These are phyloP conservation scores for Aleiodes sp. DNA, from an alignment of 1,140 invertebrate genomes.

Conservation along the genomic window DNA sequence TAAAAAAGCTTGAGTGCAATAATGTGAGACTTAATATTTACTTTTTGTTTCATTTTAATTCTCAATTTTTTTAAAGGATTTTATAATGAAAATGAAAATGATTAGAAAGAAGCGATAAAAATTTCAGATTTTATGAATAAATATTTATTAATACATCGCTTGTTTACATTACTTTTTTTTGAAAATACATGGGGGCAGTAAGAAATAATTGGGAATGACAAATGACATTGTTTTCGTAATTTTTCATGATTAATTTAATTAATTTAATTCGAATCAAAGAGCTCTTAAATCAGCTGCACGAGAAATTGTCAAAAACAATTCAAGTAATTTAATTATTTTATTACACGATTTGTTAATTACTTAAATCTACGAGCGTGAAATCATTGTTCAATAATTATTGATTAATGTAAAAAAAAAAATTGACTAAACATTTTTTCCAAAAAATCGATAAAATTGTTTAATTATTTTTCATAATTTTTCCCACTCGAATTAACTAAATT, in stretches of 20 bases:
- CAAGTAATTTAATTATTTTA: neutral
- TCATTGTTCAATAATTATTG: neutral
- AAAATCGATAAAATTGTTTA: neutral
- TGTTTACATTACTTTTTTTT: conserved; percentile 44
- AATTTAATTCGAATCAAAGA: neutral
- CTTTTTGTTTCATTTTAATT: neutral
- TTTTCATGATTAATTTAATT: conserved; percentile 3
- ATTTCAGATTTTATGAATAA: conserved; percentile 54
- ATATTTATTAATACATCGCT: conserved; percentile 59
- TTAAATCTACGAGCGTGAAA: neutral
- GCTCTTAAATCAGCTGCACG: too few relatives aligned
- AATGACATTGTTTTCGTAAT: neutral
- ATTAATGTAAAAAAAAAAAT: neutral
- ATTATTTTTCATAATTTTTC: neutral
- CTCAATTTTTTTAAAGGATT: too few relatives aligned
- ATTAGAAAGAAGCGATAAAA: neutral
- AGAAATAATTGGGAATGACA: neutral
- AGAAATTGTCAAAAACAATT: neutral
- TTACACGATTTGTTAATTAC: conserved; percentile 5
- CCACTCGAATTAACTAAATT: neutral
- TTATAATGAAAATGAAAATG: neutral
- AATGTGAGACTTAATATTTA: neutral
- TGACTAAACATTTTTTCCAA: neutral
- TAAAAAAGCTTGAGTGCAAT: conserved; percentile 1
- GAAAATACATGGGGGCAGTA: conserved; percentile 29